A percentile compares a stretch with the other conserved stretches of the same genome.
Conservation (phyloP, 2,888 invertebrate genomes). For the Stictocephala bisonia region DNA sequence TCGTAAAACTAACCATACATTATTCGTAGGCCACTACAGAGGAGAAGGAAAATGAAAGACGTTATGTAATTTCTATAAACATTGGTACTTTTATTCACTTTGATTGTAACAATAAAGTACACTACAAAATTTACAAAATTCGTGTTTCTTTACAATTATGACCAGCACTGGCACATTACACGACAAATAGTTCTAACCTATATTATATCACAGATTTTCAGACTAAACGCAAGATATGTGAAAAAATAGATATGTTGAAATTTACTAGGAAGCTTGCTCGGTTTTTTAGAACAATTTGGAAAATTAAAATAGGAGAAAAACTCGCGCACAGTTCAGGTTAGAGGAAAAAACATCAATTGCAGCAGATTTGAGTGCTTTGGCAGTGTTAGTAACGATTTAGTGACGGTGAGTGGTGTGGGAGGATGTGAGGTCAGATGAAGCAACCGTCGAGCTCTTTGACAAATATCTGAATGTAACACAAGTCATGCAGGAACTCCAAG, state of each 20-base stretch:
- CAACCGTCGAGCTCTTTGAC: too few species aligned
- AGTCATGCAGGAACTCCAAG: too few species aligned
- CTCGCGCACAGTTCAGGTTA: neutral
- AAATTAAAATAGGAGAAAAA: neutral
- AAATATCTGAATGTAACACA: too few species aligned
- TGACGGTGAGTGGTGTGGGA: neutral
- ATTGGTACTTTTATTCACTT: conserved; percentile 42
- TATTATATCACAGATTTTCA: conserved; percentile 43
- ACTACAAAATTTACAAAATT: conserved; percentile 43
- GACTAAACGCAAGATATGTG: conserved; percentile 43
- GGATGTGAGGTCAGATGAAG: too few species aligned
- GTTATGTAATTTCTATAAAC: conserved; percentile 29
- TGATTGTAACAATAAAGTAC: conserved; percentile 42
- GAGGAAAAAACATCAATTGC: conserved; percentile 17
- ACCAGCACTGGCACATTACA: conserved; percentile 38
- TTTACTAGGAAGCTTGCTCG: neutral
- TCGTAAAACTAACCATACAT: too few species aligned
- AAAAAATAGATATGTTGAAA: conserved; percentile 39
- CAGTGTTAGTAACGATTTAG: conserved; percentile 8
- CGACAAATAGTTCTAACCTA: conserved; percentile 37
- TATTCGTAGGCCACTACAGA: too few species aligned
- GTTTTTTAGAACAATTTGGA: conserved; percentile 3
- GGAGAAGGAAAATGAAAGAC: conserved; percentile 11
- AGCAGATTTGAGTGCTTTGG: conserved; percentile 21
- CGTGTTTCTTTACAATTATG: conserved; percentile 41